Evolutionary conservation across 2,888 invertebrate species (phyloP).

Genomic region (Drosophila lutescens): DNA sequence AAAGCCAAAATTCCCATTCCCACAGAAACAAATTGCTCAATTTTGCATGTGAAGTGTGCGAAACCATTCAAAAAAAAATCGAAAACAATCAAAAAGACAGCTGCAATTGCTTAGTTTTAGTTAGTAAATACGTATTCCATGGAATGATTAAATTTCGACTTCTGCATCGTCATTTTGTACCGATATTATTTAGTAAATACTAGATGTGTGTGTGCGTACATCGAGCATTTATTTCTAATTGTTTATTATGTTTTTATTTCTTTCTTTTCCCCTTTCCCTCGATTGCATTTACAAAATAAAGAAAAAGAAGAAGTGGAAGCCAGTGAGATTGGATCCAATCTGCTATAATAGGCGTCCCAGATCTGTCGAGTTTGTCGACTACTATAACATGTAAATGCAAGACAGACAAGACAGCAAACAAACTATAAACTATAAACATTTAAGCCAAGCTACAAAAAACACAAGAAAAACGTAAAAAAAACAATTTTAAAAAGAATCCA

Average conservation of each 20-base stretch:
- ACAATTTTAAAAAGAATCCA: constrained; percentile 22
- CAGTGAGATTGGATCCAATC: constrained; percentile 84
- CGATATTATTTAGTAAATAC: constrained; percentile 33
- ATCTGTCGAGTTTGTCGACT: constrained; percentile 83
- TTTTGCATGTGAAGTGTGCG: constrained; percentile 34
- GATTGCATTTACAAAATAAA: constrained; percentile 58
- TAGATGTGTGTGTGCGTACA: constrained; percentile 44
- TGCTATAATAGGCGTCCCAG: constrained; percentile 82
- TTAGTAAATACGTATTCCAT: constrained; percentile 20
- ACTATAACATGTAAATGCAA: constrained; percentile 79
- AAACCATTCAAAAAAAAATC: constrained; percentile 5
- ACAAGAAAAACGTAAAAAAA: constrained; percentile 19
- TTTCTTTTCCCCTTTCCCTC: constrained; percentile 58
- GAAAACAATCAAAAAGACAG: constrained; percentile 32
- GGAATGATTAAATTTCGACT: constrained; percentile 32
- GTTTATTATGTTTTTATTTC: constrained; percentile 64
- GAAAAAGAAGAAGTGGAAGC: constrained; percentile 84
- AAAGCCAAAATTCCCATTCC: constrained; percentile 34
- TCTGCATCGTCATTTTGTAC: constrained; percentile 32
- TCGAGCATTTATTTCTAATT: constrained; percentile 69
- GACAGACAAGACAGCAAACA: constrained; percentile 22
- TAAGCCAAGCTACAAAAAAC: constrained; percentile 35
- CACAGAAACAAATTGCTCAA: constrained; percentile 8
- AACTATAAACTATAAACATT: constrained; percentile 11
- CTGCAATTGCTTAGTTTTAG: constrained; percentile 35